Conservation (phyloP, 37 sponge, comb jelly and placozoan species). For the Hormiphora californensis region DNA sequence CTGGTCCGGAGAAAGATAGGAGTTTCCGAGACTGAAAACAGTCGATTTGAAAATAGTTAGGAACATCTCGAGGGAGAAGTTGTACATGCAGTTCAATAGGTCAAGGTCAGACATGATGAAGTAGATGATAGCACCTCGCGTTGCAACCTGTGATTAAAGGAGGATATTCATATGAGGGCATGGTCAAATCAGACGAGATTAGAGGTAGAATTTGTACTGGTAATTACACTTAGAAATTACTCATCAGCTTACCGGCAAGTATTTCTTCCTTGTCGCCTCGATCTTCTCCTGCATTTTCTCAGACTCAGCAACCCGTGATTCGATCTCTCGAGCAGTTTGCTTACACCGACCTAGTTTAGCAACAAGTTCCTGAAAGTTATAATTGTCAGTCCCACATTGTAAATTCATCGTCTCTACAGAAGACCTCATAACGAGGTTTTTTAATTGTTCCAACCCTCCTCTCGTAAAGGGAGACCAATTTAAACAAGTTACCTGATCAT, state of each 20-base stretch:
- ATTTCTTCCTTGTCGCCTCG: constrained; percentile 52
- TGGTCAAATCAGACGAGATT: not conserved
- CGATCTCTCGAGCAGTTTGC: constrained; percentile 44
- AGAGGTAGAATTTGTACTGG: not conserved
- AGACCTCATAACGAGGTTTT: too few species aligned
- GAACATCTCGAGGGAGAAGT: constrained; percentile 63
- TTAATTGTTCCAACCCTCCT: not conserved
- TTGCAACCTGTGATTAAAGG: constrained; percentile 57
- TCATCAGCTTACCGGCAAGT: constrained; percentile 45
- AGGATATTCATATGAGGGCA: not conserved
- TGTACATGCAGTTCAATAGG: constrained; percentile 57
- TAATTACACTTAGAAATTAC: not conserved
- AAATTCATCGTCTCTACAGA: too few species aligned
- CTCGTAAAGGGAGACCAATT: not conserved
- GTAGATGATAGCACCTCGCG: constrained; percentile 63
- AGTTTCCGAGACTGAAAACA: constrained; percentile 36
- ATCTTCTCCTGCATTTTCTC: constrained; percentile 55
- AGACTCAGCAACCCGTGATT: constrained; percentile 53
- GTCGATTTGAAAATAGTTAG: constrained; percentile 52
- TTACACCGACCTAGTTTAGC: constrained; percentile 46
- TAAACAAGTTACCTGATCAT: constrained; percentile 10
- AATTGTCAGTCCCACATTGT: too few species aligned
- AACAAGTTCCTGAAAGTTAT: constrained; percentile 51
- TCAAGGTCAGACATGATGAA: constrained; percentile 50
- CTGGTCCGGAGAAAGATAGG: constrained; percentile 35